A percentile compares a stretch with the other conserved stretches of the same genome.
Evolutionary conservation across 2,797 vertebrate species (phyloP).

Genomic region (Poeciliopsis gracilis): DNA sequence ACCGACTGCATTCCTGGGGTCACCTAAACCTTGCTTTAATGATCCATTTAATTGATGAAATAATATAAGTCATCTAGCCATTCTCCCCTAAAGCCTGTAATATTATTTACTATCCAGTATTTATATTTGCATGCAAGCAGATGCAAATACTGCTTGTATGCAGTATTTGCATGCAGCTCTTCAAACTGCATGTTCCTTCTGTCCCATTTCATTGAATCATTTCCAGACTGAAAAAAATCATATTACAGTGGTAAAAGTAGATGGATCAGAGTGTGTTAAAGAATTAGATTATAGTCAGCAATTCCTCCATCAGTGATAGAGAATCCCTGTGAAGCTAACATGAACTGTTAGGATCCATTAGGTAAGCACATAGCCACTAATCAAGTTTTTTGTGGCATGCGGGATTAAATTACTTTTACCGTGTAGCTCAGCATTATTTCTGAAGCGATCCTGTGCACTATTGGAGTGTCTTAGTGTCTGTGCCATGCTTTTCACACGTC

Average conservation of each 20-base stretch:
- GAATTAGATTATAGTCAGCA: slow-evolving; percentile 21
- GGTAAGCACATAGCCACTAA: slow-evolving; percentile 58
- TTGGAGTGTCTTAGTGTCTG: slow-evolving; percentile 43
- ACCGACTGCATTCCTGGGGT: not conserved
- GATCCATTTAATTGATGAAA: not conserved
- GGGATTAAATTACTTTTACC: slow-evolving; percentile 79
- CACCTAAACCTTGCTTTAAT: not conserved
- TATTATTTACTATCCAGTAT: not conserved
- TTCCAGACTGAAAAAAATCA: not conserved
- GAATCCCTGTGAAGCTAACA: slow-evolving; percentile 42
- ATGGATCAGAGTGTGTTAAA: slow-evolving; percentile 2
- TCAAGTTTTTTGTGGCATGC: slow-evolving; percentile 65
- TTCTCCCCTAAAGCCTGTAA: not conserved
- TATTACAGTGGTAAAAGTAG: slow-evolving; percentile 12
- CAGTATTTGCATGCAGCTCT: not conserved
- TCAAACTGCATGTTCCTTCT: not conserved
- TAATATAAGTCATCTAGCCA: not conserved
- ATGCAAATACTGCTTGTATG: too few species aligned
- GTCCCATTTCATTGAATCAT: not conserved
- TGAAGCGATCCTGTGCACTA: slow-evolving; percentile 37
- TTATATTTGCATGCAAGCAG: not conserved
- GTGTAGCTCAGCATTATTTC: slow-evolving; percentile 68
- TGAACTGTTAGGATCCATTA: slow-evolving; percentile 66
- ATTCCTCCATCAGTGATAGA: slow-evolving; percentile 34
- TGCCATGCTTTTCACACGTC: slow-evolving; percentile 51